Conservation (phyloP, 2,888 invertebrate genomes). For the Agrilus mali region DNA sequence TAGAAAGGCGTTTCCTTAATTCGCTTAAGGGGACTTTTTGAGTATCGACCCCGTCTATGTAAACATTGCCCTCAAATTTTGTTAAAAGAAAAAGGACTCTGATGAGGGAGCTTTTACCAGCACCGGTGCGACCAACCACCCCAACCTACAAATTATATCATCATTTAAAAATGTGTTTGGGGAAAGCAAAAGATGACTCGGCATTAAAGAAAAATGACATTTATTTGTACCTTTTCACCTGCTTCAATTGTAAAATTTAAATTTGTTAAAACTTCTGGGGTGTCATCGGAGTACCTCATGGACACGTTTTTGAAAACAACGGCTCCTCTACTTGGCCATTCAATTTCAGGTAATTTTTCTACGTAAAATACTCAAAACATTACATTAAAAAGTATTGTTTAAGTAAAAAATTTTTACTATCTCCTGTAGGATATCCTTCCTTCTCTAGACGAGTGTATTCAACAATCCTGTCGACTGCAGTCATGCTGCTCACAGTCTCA, state of each 20-base stretch:
- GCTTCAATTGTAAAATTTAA: slow-evolving; percentile 34
- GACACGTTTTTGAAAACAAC: slow-evolving; percentile 42
- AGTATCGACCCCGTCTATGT: slow-evolving; percentile 36
- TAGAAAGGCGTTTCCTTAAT: slow-evolving; percentile 38
- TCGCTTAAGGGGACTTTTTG: slow-evolving; percentile 34
- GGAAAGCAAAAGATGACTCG: neutral
- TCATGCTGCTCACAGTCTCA: slow-evolving; percentile 70
- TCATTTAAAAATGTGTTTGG: neutral
- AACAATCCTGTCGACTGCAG: slow-evolving; percentile 70
- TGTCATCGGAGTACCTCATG: slow-evolving; percentile 46
- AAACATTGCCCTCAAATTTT: slow-evolving; percentile 34
- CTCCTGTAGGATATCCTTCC: slow-evolving; percentile 23
- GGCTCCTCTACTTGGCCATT: slow-evolving; percentile 46
- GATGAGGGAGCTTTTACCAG: slow-evolving; percentile 34
- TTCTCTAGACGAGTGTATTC: slow-evolving; percentile 35
- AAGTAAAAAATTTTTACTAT: no score
- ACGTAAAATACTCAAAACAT: neutral
- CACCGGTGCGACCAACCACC: slow-evolving; percentile 43
- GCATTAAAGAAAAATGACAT: no score
- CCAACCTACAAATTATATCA: slow-evolving; percentile 33
- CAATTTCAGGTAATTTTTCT: slow-evolving; percentile 33
- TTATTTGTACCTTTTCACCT: slow-evolving; percentile 29
- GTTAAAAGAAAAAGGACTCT: slow-evolving; percentile 40
- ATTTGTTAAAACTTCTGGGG: slow-evolving; percentile 45
- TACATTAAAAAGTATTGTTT: no score